A percentile compares a stretch with the other conserved stretches of the same genome.
Evolutionary conservation across 2,888 invertebrate genomes (phyloP).

Genomic region (Erebia epiphron): DNA sequence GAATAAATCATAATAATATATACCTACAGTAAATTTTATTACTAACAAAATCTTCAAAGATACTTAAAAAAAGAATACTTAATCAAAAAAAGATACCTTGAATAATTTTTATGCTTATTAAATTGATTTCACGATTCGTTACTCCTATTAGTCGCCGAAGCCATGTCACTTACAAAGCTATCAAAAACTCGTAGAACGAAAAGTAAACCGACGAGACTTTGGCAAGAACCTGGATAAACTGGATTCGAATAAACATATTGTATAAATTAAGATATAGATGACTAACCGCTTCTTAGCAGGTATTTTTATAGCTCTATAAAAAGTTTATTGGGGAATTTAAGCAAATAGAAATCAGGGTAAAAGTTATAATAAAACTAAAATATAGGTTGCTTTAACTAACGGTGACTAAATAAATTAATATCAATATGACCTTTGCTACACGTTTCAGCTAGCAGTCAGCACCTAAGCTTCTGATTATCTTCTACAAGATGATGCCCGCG

Average conservation of each 20-base stretch:
- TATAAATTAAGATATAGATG: too few relatives aligned
- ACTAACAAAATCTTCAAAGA: too few relatives aligned
- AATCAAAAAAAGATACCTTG: too few relatives aligned
- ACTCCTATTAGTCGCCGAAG: neutral
- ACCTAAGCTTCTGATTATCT: too few relatives aligned
- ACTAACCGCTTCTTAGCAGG: constrained; percentile 1
- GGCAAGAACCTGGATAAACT: constrained; percentile 16
- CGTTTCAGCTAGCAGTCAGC: too few relatives aligned
- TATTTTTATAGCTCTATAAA: neutral
- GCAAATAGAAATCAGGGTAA: neutral
- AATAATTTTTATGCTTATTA: neutral
- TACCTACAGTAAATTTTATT: too few relatives aligned
- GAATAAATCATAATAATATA: too few relatives aligned
- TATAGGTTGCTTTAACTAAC: too few relatives aligned
- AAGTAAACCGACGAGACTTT: constrained; percentile 19
- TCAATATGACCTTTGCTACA: too few relatives aligned
- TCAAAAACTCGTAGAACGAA: constrained; percentile 18
- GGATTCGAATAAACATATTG: constrained; percentile 8
- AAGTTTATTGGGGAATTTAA: neutral
- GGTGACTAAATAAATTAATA: too few relatives aligned
- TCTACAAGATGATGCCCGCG: too few relatives aligned
- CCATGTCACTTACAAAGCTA: neutral
- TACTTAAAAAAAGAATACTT: too few relatives aligned
- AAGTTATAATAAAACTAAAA: neutral
- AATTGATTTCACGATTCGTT: constrained; percentile 17